Evolutionary conservation across 1,140 invertebrate species (phyloP).

Genomic region (Matsumurasca onukii): DNA sequence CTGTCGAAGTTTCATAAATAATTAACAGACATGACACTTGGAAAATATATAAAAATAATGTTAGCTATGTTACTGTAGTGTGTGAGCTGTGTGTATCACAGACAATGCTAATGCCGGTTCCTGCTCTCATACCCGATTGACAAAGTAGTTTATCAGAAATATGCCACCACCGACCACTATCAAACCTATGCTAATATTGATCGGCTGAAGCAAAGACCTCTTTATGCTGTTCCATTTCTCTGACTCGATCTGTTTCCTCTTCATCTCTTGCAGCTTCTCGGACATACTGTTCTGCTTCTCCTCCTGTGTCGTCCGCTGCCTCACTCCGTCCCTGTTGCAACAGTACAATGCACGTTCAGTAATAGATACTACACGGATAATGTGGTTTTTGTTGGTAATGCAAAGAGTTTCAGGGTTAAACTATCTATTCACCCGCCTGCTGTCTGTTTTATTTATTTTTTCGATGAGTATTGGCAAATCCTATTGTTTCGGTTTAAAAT

Average conservation of each 20-base stretch:
- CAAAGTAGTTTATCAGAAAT: constrained; percentile 49
- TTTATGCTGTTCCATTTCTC: constrained; percentile 65
- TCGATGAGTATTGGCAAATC: too few species aligned
- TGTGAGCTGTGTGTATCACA: constrained; percentile 21
- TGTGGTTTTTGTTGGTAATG: too few species aligned
- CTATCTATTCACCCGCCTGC: too few species aligned
- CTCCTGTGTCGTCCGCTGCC: constrained; percentile 56
- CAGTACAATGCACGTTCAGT: too few species aligned
- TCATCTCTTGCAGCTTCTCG: constrained; percentile 66
- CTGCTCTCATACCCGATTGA: constrained; percentile 29
- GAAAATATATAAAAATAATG: constrained; percentile 26
- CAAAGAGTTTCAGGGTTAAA: too few species aligned
- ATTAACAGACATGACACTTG: background rate
- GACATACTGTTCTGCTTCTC: constrained; percentile 60
- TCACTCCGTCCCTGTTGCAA: constrained; percentile 54
- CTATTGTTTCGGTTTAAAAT: too few species aligned
- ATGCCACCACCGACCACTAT: constrained; percentile 56
- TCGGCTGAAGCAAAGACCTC: constrained; percentile 65
- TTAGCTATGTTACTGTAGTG: constrained; percentile 20
- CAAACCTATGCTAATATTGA: constrained; percentile 58
- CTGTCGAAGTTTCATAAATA: background rate
- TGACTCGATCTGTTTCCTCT: constrained; percentile 63
- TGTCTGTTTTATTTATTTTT: too few species aligned
- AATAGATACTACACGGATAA: too few species aligned
- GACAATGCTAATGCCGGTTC: constrained; percentile 9